These are phyloP conservation scores for Rhincodon typus DNA, from an alignment of 2,797 vertebrate species.

Conservation along the genomic window DNA sequence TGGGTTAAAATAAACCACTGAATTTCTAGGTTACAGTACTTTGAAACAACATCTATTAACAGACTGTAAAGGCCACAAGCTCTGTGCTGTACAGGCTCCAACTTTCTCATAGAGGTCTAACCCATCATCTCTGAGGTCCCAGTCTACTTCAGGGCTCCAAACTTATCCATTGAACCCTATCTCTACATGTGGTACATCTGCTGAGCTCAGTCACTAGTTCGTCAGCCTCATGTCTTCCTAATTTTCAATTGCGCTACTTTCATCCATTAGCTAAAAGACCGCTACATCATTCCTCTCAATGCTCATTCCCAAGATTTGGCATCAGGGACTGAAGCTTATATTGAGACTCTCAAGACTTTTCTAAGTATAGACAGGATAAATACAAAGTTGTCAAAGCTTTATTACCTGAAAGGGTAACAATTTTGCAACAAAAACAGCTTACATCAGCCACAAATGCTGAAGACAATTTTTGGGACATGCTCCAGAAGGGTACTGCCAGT, in stretches of 20 bases:
- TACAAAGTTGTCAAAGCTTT: not conserved
- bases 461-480: not conserved
- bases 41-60: too few species aligned
- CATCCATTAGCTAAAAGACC: not conserved
- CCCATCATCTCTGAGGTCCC: too few species aligned
- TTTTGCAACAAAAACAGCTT: not conserved
- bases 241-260: not conserved
- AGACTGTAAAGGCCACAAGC: too few species aligned
- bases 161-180: too few species aligned
- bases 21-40: too few species aligned
- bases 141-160: too few species aligned
- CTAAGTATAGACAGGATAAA: not conserved
- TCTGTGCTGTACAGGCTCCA: too few species aligned
- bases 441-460: not conserved
- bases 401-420: too few species aligned
- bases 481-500: not conserved
- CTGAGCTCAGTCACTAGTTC: not conserved
- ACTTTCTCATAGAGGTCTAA: too few species aligned
- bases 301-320: not conserved
- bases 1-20: not conserved
- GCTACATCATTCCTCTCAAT: not conserved
- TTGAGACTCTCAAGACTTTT: not conserved
- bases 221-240: not conserved
- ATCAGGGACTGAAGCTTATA: not conserved
- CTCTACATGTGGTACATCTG: not conserved